Base-by-base conservation (phyloP, 2,888 invertebrate genomes). In the Loripinus fragilis region DNA sequence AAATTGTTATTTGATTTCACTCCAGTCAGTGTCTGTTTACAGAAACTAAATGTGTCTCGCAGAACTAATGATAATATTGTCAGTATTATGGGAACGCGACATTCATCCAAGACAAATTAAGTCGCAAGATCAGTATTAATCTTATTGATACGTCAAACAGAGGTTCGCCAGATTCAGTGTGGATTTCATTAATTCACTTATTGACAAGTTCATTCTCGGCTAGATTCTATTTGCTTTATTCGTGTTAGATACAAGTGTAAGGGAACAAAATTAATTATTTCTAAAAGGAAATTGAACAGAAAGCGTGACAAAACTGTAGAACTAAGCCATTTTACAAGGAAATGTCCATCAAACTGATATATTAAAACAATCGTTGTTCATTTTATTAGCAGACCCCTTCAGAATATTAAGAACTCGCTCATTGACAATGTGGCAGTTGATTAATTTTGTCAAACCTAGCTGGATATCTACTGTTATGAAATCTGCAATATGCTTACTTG, bases 161-260 rank as follows among this genome's bases (percentile, higher is more conserved):
- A 28, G 52, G n/a, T 52, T 52, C 25, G 52, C 52, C n/a, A 10
- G 12, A 52, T 52, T 25, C 52, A 3, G 52, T 52, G 52, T 52
- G n/a, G 52, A 52, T 52, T 52, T 52, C 25, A 52, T 52, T 52
- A 52, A 52, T n/a, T 52, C 52, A 28, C 23, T 25, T 8, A 28
- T 28, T 52, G 52, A 28, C 52, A 52, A 52, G 20, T 52, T 45
- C 45, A 45, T 20, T 45, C 45, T 45, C 2, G 3, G 45, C 45
- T 45, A 20, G 15, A 45, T 45, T 45, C 15, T 8, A 12, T 20
- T 12, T 20, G 45, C 17, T 20, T 45, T 38, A 38, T 38, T 45
- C n/a, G 45, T 20, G n/a, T 20, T 45, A 5, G 45, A 45, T 15
- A 45, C 45, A 45, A 45, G 45, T 45, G 45, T 45, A 45, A 45